Conservation (phyloP, 2,113 vertebrate species). For the Trinectes maculatus region DNA sequence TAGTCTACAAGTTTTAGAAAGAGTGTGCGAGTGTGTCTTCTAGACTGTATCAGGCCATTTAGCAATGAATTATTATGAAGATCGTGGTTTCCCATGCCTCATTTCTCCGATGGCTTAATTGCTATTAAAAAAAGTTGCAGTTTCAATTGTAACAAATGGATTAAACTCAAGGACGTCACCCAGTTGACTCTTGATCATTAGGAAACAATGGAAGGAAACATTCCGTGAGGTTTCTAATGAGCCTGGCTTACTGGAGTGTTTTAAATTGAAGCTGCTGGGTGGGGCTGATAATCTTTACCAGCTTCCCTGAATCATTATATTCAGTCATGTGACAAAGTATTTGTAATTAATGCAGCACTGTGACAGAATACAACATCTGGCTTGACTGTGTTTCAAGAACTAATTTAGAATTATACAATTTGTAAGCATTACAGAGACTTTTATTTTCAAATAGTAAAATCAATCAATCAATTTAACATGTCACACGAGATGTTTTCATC, state of each 20-base stretch:
- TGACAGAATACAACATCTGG: too few species aligned
- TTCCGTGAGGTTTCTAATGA: conserved; percentile 24
- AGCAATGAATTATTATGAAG: conserved; percentile 50
- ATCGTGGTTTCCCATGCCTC: conserved; percentile 49
- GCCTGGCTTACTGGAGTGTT: neutral
- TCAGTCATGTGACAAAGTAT: neutral
- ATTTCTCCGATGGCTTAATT: conserved; percentile 73
- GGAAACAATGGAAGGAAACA: conserved; percentile 26
- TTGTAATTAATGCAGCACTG: neutral
- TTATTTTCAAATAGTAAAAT: too few species aligned
- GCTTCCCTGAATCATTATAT: conserved; percentile 11
- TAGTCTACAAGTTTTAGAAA: neutral
- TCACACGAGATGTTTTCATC: too few species aligned
- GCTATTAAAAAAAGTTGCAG: conserved; percentile 52
- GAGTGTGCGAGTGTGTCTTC: conserved; percentile 24
- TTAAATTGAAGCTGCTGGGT: conserved; percentile 24
- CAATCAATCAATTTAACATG: too few species aligned
- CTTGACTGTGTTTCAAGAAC: too few species aligned
- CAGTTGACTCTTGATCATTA: conserved; percentile 35
- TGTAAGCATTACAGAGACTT: too few species aligned
- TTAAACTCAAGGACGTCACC: conserved; percentile 52
- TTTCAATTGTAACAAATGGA: conserved; percentile 58
- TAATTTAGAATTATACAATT: too few species aligned
- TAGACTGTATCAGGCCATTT: conserved; percentile 36
- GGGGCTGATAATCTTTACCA: conserved; percentile 19